Base-by-base conservation (phyloP, 2,797 vertebrate genomes). In the Halcyon leucocephala region DNA sequence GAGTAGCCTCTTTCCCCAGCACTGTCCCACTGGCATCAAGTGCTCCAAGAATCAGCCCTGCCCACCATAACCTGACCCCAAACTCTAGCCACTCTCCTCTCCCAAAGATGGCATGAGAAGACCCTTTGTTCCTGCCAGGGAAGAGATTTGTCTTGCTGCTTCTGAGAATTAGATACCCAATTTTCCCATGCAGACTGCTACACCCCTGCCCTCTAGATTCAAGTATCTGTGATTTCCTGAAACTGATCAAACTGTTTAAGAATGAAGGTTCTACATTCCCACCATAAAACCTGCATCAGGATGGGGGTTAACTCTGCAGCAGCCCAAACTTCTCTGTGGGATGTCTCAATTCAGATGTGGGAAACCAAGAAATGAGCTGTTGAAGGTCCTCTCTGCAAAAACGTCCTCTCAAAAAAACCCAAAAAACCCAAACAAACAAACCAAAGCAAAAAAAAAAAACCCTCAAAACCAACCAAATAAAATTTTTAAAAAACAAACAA, bases 311-410 rank as follows among this genome's bases (percentile, higher is more conserved):
- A 77, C 13, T 52, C 26, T 57, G 48, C 31, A 8, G 13, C 15
- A 70, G 65, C 78, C 48, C n/a, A 80, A 64, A 60, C 64, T 37
- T 42, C 48, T 65, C 29, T 9, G 13, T 77, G 37, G 18, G 74
- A 83, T 14, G 13, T 54, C 73, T 31, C n/a, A n/a, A n/a, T 67
- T 80, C 69, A 65, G 37, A 82, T 57, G 19, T 21, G n/a, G 58
- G 77, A 95, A 93, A 72, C 51, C 77, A 90, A 71, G 33, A 78
- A 90, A 81, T 12, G 70, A 82, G 14, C 52, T 21, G 15, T 26
- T 26, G 55, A 83, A 80, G 24, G 21, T 78, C 54, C 49, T 52
- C 26, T 58, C 28, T 0, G 0, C 42, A 24, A 37, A 37, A 37
- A n/a, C n/a, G n/a, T n/a, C n/a, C n/a, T n/a, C n/a, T n/a, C n/a